Evolutionary conservation across 2,113 vertebrate species (phyloP), one percentile per base, ranked within the genome.

Genomic region (Phrynocephalus versicolor): DNA sequence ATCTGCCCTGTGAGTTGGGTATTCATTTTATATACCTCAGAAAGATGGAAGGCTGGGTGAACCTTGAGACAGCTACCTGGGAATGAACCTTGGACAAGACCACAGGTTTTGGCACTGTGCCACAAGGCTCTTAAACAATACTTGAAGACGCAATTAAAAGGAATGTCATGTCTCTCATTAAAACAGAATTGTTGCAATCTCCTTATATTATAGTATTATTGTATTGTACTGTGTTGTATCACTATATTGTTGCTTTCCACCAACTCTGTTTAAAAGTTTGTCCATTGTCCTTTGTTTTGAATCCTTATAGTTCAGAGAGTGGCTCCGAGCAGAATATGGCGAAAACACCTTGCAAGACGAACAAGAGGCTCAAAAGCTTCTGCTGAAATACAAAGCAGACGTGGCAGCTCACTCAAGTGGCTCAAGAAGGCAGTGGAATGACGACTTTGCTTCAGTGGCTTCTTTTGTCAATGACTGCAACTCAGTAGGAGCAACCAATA

Each of bases 321-420:
- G 98, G 98, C 94, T 99, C 70, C 96, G 92, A 84, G 95, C 93
- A 69, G 96, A 97, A 83, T 99, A 97, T 45, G 97, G 98, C 39
- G 97, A 98, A 88, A 98, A 92, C 93, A 97, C 97, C 75, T 96
- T 98, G 93, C 96, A 90, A 76, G 98, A 99, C 71, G 95, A 97
- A 70, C 97, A 97, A 90, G 96, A 97, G 92, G 95, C 98, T 85
- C 96, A 94, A 85, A 94, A 85, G 87, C 96, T 99, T 90, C 96
- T 99, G 86, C 94, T 95, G 89, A 97, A 96, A 90, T 96, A 97
- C 83, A 96, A 94, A 91, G 92, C 94, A 55, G 89, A 93, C 86
- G 92, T 92, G 81, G 90, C 94, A 35, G 67, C 87, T 82, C 94
- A 96, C 71, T 77, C 95, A 74, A 94, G 23, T 72, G 89, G 93